These are phyloP conservation scores for Rhinolophus ferrumequinum DNA, from an alignment of 2,113 vertebrate genomes.

Conservation along the genomic window DNA sequence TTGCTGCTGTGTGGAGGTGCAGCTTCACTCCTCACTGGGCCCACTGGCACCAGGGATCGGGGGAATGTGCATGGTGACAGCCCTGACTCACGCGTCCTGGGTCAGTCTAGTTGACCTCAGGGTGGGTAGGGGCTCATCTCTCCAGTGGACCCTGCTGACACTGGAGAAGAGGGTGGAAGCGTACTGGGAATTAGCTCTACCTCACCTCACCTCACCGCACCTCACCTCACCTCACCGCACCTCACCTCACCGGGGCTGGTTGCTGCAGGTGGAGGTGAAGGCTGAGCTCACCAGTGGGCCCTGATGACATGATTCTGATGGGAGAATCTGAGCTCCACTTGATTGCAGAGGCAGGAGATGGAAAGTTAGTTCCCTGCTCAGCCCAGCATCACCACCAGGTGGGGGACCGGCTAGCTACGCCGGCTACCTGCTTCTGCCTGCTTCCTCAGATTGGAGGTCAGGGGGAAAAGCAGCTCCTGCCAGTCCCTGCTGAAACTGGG, in stretches of 20 bases:
- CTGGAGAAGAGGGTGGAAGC: background rate
- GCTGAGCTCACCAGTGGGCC: background rate
- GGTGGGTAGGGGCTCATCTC: background rate
- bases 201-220: background rate
- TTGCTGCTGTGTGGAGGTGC: background rate
- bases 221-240: background rate
- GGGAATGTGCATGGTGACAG: background rate
- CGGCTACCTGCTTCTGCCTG: background rate
- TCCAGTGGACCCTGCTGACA: background rate
- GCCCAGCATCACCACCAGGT: background rate
- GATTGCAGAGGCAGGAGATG: background rate
- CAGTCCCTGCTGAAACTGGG: background rate
- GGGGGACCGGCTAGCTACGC: background rate
- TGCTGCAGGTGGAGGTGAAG: background rate
- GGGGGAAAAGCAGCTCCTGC: background rate
- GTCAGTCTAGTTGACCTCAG: background rate
- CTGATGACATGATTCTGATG: background rate
- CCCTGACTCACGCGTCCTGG: background rate
- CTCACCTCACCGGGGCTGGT: background rate
- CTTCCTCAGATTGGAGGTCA: background rate
- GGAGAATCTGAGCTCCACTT: background rate
- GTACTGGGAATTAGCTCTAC: background rate
- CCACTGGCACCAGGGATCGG: background rate
- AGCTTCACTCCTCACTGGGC: background rate
- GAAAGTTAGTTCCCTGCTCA: background rate